These are phyloP conservation scores for Pterostichus madidus DNA, from an alignment of 2,888 invertebrate species.

Conservation along the genomic window DNA sequence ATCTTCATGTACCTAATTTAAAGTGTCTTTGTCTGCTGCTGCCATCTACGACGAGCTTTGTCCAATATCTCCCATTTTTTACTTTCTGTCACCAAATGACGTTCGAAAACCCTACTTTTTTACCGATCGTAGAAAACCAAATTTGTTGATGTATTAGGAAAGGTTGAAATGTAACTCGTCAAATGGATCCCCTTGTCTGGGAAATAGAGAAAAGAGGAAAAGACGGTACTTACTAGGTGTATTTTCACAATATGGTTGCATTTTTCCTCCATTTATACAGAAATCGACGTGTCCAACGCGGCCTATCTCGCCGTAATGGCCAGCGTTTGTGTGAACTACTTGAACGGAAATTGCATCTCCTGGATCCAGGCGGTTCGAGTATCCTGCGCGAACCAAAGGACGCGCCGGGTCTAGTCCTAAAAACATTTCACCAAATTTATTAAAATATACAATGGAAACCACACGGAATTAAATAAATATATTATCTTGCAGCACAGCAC, in stretches of 20 bases:
- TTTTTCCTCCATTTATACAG: constrained; percentile 88
- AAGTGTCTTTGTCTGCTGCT: no score
- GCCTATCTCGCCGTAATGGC: constrained; percentile 87
- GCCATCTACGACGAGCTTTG: no score
- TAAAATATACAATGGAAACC: not conserved
- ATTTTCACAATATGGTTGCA: constrained; percentile 87
- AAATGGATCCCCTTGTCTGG: no score
- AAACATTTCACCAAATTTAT: constrained; percentile 3
- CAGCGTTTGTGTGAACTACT: constrained; percentile 89
- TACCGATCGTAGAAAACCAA: no score
- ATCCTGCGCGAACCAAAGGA: constrained; percentile 84
- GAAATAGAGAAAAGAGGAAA: not conserved
- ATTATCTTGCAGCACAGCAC: not conserved
- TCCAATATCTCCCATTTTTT: no score
- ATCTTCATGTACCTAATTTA: no score
- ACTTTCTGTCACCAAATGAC: no score
- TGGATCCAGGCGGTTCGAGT: constrained; percentile 83
- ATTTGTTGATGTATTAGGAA: no score
- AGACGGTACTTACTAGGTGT: constrained; percentile 80
- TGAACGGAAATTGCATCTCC: constrained; percentile 89
- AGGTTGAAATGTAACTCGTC: no score
- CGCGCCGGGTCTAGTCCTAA: constrained; percentile 87
- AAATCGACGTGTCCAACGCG: constrained; percentile 88
- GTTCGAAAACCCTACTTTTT: no score
- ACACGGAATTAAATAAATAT: not conserved